Conservation (phyloP, 2,113 vertebrate genomes). For the Oryzias celebensis region DNA sequence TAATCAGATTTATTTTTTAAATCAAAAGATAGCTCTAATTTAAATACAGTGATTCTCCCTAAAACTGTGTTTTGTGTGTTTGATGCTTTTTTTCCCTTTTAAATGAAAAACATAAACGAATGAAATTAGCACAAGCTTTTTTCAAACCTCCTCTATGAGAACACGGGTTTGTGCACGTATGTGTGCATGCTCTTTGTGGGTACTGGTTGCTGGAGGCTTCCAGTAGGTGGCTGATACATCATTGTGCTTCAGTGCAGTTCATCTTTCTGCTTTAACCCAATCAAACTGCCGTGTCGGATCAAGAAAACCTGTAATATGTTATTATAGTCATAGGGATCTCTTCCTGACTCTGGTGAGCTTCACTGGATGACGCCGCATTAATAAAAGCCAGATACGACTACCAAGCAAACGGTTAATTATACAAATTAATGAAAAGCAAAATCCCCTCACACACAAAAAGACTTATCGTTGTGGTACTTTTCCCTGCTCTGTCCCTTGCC, state of each 20-base stretch:
- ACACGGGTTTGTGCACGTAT: slow-evolving; percentile 36
- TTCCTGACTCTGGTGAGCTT: slow-evolving; percentile 54
- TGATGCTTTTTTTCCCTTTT: slow-evolving; percentile 9
- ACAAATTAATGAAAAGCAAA: slow-evolving; percentile 52
- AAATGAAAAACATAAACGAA: slow-evolving; percentile 8
- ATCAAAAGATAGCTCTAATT: not conserved
- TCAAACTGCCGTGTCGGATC: not conserved
- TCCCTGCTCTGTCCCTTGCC: slow-evolving; percentile 58
- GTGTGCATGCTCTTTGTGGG: slow-evolving; percentile 45
- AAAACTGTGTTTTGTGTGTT: too few relatives aligned
- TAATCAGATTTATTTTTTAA: too few relatives aligned
- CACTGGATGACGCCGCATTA: slow-evolving; percentile 63
- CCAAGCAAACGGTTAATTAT: slow-evolving; percentile 72
- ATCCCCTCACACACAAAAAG: slow-evolving; percentile 49
- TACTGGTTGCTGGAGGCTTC: slow-evolving; percentile 22
- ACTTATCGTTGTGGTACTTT: slow-evolving; percentile 70
- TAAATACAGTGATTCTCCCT: too few relatives aligned
- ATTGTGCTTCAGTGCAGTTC: slow-evolving; percentile 38
- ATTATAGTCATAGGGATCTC: not conserved
- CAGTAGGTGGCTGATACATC: slow-evolving; percentile 65
- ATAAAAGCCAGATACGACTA: slow-evolving; percentile 76
- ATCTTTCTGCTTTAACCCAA: slow-evolving; percentile 3
- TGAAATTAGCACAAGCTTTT: not conserved
- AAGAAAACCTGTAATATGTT: too few relatives aligned
- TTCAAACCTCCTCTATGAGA: slow-evolving; percentile 54